phyloP scores from a whole-genome alignment of 2,113 vertebrate species.

The Erythrolamprus reginae region DNA sequence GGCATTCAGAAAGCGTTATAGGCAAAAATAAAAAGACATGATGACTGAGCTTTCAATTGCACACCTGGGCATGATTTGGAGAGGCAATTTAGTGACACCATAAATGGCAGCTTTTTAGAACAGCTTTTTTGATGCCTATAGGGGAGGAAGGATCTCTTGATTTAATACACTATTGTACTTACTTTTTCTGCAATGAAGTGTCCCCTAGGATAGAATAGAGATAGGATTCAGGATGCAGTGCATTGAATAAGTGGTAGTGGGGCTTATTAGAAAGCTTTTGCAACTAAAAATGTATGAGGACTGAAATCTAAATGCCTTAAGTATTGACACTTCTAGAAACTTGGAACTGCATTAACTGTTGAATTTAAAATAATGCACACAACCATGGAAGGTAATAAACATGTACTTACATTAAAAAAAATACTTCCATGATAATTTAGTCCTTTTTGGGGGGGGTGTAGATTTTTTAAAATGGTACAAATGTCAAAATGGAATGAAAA shows the following conservation, averaged over 20 bases:
- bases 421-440: neutral
- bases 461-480: neutral
- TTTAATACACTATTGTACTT: constrained; percentile 42
- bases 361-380: neutral
- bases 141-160: constrained; percentile 40
- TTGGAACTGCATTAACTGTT: neutral
- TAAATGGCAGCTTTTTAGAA: constrained; percentile 49
- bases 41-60: constrained; percentile 56
- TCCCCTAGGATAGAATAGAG: neutral
- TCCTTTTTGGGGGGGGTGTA: neutral
- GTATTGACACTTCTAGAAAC: neutral
- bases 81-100: constrained; percentile 50
- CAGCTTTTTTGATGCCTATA: constrained; percentile 48
- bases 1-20: constrained; percentile 35
- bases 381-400: neutral
- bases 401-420: neutral
- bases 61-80: constrained; percentile 57
- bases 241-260: neutral
- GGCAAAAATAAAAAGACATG: constrained; percentile 52
- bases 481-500: neutral
- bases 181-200: neutral
- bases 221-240: accelerated
- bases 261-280: constrained; percentile 3
- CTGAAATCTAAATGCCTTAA: neutral
- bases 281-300: neutral